Base-by-base conservation (phyloP, 1,140 invertebrate genomes). In the Procambarus clarkii region DNA sequence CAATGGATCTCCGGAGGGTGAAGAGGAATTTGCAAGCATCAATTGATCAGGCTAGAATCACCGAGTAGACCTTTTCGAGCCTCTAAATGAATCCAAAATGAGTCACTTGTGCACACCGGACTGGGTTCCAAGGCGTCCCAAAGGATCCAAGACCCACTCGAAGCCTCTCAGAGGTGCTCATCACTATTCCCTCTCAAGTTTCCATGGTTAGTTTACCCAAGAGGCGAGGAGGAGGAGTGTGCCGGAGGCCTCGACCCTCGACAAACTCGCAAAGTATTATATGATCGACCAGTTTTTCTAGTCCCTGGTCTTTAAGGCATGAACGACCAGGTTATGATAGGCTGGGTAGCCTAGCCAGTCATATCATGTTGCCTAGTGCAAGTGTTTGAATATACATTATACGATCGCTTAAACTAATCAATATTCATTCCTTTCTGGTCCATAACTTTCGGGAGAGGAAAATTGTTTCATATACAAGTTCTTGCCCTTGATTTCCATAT, bases 121-220 rank as follows among this genome's bases (percentile, higher is more conserved):
- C 46, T 58, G 79, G 24, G 79, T 11, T 58, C n/a, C 4, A 81
- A 18, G 24, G 21, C n/a, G 60, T 86, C 85, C 85, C 74, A 58
- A 11, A 45, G 85, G 85, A 13, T 50, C 24, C 48, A 60, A 15
- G 48, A 46, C 71, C 50, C 74, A 54, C 85, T 83, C 81, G 60
- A 58, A 58, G 21, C 74, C 85, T 64, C 54, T 86, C 85, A 76
- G 74, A 86, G 46, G 48, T 50, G 71, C 85, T 86, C 71, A 86
- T 86, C 69, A 86, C 74, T 77, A 86, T 86, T 86, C 85, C 85
- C 74, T 86, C 85, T 86, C 85, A 86, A 78, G 85, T 86, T 86
- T 86, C 85, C 85, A 86, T 74, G 85, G 85, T 86, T 86, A 79
- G 85, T 86, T 86, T 86, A 50, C 54, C 46, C 69, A 58, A 34